A percentile compares a stretch with the other conserved stretches of the same genome.
phyloP scores from a whole-genome alignment of 2,888 invertebrate genomes.

The Epicampocera succincta region DNA sequence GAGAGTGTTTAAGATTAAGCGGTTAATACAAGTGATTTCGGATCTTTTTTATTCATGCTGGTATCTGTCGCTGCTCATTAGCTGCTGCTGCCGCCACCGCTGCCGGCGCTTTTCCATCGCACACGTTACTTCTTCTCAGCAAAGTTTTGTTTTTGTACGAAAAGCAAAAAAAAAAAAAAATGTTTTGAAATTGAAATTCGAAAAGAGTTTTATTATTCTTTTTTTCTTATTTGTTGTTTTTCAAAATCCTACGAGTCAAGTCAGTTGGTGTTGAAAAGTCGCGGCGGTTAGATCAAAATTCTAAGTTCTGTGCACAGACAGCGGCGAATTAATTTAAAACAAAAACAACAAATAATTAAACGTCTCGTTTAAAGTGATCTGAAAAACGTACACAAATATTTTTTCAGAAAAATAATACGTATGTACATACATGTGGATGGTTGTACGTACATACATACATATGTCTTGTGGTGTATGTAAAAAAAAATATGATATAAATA shows the following conservation, averaged over 20 bases:
- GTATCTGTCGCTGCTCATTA: conserved; percentile 24
- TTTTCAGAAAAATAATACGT: conserved; percentile 45
- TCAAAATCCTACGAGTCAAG: conserved; percentile 67
- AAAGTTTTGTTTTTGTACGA: conserved; percentile 45
- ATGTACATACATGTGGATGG: conserved; percentile 20
- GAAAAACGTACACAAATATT: conserved; percentile 53
- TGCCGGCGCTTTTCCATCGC: conserved; percentile 27
- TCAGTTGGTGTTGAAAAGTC: conserved; percentile 76
- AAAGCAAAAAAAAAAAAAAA: conserved; percentile 57
- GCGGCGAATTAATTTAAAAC: conserved; percentile 17
- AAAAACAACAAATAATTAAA: conserved; percentile 20
- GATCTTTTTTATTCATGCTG: conserved; percentile 36
- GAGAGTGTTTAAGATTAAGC: not conserved
- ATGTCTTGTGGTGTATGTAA: conserved; percentile 13
- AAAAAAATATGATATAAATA: conserved; percentile 45
- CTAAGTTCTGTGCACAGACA: conserved; percentile 27
- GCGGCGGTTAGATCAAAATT: conserved; percentile 72
- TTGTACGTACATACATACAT: not conserved
- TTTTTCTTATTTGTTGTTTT: too few species aligned
- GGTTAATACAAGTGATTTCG: conserved; percentile 38
- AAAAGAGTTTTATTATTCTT: conserved; percentile 61
- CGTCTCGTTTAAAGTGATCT: conserved; percentile 50
- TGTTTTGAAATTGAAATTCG: conserved; percentile 61
- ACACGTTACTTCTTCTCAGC: conserved; percentile 28
- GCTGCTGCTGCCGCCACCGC: conserved; percentile 20